phyloP scores from a whole-genome alignment of 2,113 vertebrate species.

The Alectura lathami region DNA sequence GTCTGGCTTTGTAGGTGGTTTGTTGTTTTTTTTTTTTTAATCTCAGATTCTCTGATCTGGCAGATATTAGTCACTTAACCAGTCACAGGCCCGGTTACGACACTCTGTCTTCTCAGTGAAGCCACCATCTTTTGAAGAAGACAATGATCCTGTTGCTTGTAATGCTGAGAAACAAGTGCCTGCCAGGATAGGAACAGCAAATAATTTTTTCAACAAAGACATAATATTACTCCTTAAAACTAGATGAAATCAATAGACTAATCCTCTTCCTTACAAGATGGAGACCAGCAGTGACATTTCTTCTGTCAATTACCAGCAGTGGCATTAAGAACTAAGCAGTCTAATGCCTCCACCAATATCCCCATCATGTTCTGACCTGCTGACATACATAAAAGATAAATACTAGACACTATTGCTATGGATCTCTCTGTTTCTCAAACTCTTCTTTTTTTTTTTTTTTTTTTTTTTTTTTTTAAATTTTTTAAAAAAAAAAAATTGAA shows the following conservation, averaged over 20 bases:
- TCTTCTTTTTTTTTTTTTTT: background rate
- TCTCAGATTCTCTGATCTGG: background rate
- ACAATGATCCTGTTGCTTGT: background rate
- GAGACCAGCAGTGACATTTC: background rate
- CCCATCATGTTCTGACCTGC: background rate
- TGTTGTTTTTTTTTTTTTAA: accelerated
- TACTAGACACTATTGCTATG: background rate
- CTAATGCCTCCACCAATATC: background rate
- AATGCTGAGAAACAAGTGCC: background rate
- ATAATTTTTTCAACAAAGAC: background rate
- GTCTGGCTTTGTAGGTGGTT: background rate
- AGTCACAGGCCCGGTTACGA: background rate
- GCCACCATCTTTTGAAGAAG: background rate
- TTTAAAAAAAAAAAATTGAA: no score
- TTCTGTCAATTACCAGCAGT: background rate
- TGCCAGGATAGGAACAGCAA: background rate
- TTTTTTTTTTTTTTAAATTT: no score
- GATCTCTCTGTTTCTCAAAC: background rate
- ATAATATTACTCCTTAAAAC: background rate
- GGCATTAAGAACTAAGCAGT: background rate
- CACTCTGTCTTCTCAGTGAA: background rate
- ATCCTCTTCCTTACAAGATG: background rate
- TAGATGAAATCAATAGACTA: background rate
- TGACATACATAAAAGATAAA: background rate
- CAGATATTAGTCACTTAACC: background rate